Base-by-base conservation (phyloP, 92 coral and sea anemone genomes). In the Actinernus sp. region DNA sequence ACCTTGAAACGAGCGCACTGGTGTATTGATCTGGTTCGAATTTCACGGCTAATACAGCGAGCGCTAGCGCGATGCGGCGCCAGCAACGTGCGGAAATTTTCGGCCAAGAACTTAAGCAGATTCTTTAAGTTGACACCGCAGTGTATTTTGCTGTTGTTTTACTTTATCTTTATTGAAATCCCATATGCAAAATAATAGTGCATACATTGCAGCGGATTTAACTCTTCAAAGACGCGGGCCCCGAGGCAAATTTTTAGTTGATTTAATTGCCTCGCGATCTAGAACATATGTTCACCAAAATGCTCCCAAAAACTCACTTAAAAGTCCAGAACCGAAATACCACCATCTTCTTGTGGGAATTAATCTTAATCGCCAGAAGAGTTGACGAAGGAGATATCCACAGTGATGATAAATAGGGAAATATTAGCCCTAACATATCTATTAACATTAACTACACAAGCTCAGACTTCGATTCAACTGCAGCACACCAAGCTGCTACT, bases 81-180 rank as follows among this genome's bases (percentile, higher is more conserved):
- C n/a, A n/a, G n/a, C n/a, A n/a, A n/a, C n/a, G n/a, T n/a, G n/a
- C n/a, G n/a, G n/a, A n/a, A n/a, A n/a, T n/a, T n/a, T n/a, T n/a
- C n/a, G n/a, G n/a, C 41, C 39, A 34, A 21, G 40, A 52, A 23
- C 64, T 33, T 39, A n/a, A 9, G 52, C 26, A 38, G 20, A 37
- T 54, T n/a, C 17, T 28, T 58, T 40, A 30, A 37, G 49, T 34
- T 34, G 41, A 34, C 6, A 34, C 49, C 28, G 64, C 59, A 49
- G 34, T 52, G 18, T 52, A 10, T 52, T 26, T 67, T 37, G 40
- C 63, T 39, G 25, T 9, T 53, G 63, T 31, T 70, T 70, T 31
- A 44, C 45, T 57, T 64, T 48, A 31, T 49, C 33, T 13, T 32
- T 56, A 38, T 70, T 29, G 46, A 70, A 48, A 48, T 36, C 55